These are phyloP conservation scores for Chloroclystis v-ata DNA, from an alignment of 2,888 invertebrate genomes.

Conservation along the genomic window DNA sequence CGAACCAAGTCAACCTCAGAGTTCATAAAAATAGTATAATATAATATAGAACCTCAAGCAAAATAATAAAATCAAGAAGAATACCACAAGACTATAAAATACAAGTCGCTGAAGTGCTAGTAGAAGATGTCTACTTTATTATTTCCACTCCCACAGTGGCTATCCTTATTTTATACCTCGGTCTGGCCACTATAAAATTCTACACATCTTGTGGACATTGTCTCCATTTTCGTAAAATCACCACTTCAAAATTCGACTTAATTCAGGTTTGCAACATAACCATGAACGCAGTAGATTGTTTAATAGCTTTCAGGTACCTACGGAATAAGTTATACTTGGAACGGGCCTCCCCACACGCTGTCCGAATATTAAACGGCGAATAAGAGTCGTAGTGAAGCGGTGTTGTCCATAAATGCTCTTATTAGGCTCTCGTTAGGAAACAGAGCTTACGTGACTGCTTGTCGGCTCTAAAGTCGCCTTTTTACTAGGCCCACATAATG, in stretches of 20 bases:
- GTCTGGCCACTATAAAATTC: conserved; percentile 53
- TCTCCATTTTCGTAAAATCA: conserved; percentile 49
- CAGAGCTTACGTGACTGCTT: conserved; percentile 44
- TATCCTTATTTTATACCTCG: conserved; percentile 52
- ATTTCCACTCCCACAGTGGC: conserved; percentile 17
- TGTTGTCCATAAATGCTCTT: conserved; percentile 60
- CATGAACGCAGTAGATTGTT: conserved; percentile 45
- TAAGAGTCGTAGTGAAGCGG: conserved; percentile 54
- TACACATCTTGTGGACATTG: conserved; percentile 45
- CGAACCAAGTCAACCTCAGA: neutral
- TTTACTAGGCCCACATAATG: conserved; percentile 23
- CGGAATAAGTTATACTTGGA: conserved; percentile 47
- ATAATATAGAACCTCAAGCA: neutral
- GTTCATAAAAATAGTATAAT: neutral
- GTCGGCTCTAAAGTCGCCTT: conserved; percentile 22
- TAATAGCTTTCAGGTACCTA: conserved; percentile 33
- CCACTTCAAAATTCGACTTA: conserved; percentile 46
- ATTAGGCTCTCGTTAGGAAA: conserved; percentile 47
- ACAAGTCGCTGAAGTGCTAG: conserved; percentile 1
- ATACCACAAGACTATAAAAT: conserved; percentile 3
- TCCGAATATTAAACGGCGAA: conserved; percentile 69
- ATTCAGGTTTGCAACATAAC: conserved; percentile 30
- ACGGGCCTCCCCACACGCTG: conserved; percentile 45
- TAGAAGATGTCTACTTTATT: conserved; percentile 10
- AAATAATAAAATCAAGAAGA: neutral